Conservation (phyloP, 2,888 invertebrate genomes). For the Cheilosia scutellata region DNA sequence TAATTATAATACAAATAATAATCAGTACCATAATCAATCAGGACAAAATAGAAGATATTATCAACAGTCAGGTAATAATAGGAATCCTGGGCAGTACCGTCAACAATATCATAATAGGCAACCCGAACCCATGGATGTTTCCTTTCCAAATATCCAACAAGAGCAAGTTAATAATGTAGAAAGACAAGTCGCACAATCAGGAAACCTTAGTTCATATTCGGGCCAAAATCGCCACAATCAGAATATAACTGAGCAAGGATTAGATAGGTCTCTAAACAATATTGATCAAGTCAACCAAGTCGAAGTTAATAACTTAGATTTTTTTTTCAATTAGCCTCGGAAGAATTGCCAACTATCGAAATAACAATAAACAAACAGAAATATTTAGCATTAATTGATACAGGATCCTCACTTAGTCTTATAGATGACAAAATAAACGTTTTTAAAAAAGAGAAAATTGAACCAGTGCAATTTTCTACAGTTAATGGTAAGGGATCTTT, state of each 20-base stretch:
- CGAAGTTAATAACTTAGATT: conserved; percentile 15
- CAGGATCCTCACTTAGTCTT: conserved; percentile 42
- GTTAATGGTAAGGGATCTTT: conserved; percentile 35
- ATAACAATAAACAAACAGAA: conserved; percentile 29
- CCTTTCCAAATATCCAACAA: conserved; percentile 20
- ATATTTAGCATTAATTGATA: conserved; percentile 47
- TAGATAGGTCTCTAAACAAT: conserved; percentile 3
- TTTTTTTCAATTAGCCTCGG: conserved; percentile 56
- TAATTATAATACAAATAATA: not conserved
- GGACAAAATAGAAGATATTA: conserved; percentile 9
- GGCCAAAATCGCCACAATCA: conserved; percentile 39
- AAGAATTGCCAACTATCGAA: conserved; percentile 44
- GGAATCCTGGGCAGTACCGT: conserved; percentile 4
- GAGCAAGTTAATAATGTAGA: conserved; percentile 7
- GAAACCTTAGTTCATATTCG: conserved; percentile 48
- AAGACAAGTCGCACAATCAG: conserved; percentile 33
- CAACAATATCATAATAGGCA: conserved; percentile 4
- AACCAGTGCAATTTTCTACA: conserved; percentile 39
- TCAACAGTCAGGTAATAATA: conserved; percentile 13
- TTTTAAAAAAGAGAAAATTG: conserved; percentile 40
- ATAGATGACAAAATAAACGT: conserved; percentile 31
- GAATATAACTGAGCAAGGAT: conserved; percentile 11
- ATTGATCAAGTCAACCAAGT: not conserved
- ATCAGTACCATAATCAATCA: not conserved
- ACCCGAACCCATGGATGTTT: conserved; percentile 11